Evolutionary conservation across 2,797 vertebrate genomes (phyloP), one percentile per base, ranked within the genome.

Genomic region (Ciconia nigra): DNA sequence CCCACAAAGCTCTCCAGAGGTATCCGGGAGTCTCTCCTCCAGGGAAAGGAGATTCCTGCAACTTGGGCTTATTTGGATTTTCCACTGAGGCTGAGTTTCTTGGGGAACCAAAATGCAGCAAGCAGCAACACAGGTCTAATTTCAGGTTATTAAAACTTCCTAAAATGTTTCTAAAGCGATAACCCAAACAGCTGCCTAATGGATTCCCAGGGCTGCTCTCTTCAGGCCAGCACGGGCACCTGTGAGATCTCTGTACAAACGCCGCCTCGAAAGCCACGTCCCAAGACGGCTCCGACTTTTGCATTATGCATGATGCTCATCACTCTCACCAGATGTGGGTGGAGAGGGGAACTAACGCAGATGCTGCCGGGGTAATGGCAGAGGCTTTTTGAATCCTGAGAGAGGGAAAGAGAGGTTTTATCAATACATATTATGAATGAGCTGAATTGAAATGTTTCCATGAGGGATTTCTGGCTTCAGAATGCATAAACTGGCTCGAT

Each of bases 291-390:
- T 69, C 41, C 22, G 2, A 28, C 66, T 89, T 61, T 29, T 97
- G 96, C 94, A 94, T 95, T 85, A 81, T 93, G 93, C 65, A 97
- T 66, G n/a, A 18, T 41, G 87, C 86, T 92, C 93, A 93, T 67
- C 54, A 3, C 47, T 29, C 19, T 70, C 69, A 33, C 89, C 93
- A 97, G 96, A 69, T 78, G 81, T 84, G 82, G 89, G 18, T 35
- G 74, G 57, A 72, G 54, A 93, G 85, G 85, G 79, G 70, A 88
- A 24, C 65, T 90, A 8, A 2, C 18, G 18, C 92, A 95, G 95
- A 92, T 96, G 96, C 89, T 97, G 70, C 83, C 7, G 17, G 83
- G 83, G 83, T 61, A 65, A 71, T 52, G 85, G 94, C 91, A 96
- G 79, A 74, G 66, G 44, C 37, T 87, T 89, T 74, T 21, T 20